phyloP scores from a whole-genome alignment of 2,888 invertebrate species.

The Xiphydria camelus region DNA sequence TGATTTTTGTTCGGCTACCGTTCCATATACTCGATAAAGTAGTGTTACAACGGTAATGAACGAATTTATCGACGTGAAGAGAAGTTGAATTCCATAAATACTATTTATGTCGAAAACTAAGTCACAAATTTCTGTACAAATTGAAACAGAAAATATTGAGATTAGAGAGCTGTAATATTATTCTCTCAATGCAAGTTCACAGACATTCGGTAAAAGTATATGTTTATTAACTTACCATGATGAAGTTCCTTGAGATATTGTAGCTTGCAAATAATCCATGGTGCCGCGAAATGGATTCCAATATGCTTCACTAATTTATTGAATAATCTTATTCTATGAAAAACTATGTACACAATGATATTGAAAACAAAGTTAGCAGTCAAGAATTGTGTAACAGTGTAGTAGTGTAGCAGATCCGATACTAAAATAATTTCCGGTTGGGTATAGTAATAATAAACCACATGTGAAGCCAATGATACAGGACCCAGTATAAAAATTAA shows the following conservation, averaged over 20 bases:
- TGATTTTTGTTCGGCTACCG: conserved; percentile 37
- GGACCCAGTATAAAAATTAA: conserved; percentile 31
- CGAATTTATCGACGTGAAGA: conserved; percentile 40
- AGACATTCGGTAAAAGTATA: no score
- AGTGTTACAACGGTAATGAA: conserved; percentile 45
- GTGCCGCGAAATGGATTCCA: conserved; percentile 19
- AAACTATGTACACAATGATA: conserved; percentile 32
- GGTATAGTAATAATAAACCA: conserved; percentile 37
- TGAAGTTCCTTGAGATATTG: conserved; percentile 36
- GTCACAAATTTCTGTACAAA: conserved; percentile 30
- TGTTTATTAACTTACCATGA: conserved; percentile 27
- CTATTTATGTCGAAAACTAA: conserved; percentile 34
- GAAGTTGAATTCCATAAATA: conserved; percentile 37
- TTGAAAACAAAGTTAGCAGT: conserved; percentile 40
- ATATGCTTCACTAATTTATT: conserved; percentile 31
- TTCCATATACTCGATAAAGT: conserved; percentile 44
- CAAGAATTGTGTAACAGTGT: conserved; percentile 39
- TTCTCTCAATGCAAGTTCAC: no score
- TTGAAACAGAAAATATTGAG: background rate
- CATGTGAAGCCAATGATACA: conserved; percentile 30
- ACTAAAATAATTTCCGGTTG: conserved; percentile 37
- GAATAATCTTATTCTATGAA: conserved; percentile 31
- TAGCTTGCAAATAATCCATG: conserved; percentile 34
- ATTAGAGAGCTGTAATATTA: background rate
- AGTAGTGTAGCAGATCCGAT: conserved; percentile 42